Percentiles rank a stretch among this genome's conserved stretches.
phyloP scores from a whole-genome alignment of 2,113 vertebrate species.

The Probosciger aterrimus region DNA sequence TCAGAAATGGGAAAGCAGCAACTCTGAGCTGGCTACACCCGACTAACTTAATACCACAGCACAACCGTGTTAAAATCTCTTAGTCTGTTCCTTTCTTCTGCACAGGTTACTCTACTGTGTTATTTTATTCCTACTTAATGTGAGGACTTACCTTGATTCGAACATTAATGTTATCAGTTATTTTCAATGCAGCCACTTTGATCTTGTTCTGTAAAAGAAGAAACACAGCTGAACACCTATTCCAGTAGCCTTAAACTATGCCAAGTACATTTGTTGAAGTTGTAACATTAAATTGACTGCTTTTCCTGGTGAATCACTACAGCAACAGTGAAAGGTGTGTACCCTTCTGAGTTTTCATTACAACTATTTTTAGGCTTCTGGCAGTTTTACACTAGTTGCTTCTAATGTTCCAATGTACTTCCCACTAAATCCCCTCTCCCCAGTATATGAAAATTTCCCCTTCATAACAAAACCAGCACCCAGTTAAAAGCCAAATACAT shows the following conservation, averaged over 20 bases:
- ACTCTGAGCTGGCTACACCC: neutral
- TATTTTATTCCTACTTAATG: neutral
- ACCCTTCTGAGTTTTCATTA: neutral
- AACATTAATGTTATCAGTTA: constrained; percentile 98
- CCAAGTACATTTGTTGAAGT: neutral
- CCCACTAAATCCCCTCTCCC: neutral
- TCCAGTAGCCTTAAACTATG: neutral
- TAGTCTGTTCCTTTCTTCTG: neutral
- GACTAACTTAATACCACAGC: neutral
- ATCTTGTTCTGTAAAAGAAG: constrained; percentile 90
- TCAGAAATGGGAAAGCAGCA: neutral
- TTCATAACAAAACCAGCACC: neutral
- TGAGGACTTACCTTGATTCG: constrained; percentile 89
- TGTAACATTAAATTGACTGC: neutral
- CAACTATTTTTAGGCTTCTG: neutral
- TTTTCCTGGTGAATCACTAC: neutral
- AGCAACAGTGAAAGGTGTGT: neutral
- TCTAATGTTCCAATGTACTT: neutral
- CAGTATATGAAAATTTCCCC: neutral
- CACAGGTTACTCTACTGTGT: neutral
- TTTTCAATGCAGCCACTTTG: constrained; percentile 98
- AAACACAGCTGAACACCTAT: neutral
- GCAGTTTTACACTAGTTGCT: neutral
- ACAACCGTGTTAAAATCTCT: neutral
- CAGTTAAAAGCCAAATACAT: neutral